phyloP scores from a whole-genome alignment of 2,797 vertebrate genomes.

The Sparidentex hasta region DNA sequence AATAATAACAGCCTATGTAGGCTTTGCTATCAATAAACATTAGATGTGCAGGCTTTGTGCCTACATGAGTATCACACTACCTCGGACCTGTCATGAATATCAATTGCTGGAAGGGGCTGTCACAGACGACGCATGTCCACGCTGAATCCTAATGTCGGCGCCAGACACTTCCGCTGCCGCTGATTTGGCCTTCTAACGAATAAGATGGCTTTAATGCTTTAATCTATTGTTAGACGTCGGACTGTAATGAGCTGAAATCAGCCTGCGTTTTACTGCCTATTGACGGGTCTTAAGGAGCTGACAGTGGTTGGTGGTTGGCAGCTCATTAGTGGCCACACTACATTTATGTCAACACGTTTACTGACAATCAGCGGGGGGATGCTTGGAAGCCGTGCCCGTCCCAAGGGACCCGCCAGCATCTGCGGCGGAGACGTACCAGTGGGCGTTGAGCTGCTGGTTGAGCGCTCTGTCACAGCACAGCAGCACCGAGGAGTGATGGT shows the following conservation, averaged over 20 bases:
- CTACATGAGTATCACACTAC: slow-evolving; percentile 73
- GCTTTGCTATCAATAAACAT: slow-evolving; percentile 83
- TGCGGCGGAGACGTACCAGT: slow-evolving; percentile 64
- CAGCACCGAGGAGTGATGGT: slow-evolving; percentile 40
- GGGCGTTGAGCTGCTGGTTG: slow-evolving; percentile 57
- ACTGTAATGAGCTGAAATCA: slow-evolving; percentile 65
- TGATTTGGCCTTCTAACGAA: slow-evolving; percentile 55
- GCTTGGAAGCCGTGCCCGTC: slow-evolving; percentile 63
- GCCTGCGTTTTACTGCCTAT: slow-evolving; percentile 43
- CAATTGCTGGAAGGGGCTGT: slow-evolving; percentile 63
- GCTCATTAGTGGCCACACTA: slow-evolving; percentile 81
- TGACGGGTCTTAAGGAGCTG: slow-evolving; percentile 75
- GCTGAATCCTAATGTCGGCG: slow-evolving; percentile 65
- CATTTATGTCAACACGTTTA: slow-evolving; percentile 80
- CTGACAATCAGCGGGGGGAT: slow-evolving; percentile 65
- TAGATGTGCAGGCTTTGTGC: slow-evolving; percentile 78
- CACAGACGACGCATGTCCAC: slow-evolving; percentile 69
- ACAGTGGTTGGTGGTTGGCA: slow-evolving; percentile 69
- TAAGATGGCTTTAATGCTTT: slow-evolving; percentile 50
- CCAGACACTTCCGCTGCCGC: slow-evolving; percentile 34
- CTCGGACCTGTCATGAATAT: slow-evolving; percentile 79
- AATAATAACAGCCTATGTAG: slow-evolving; percentile 81
- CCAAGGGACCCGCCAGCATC: slow-evolving; percentile 69
- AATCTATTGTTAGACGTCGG: slow-evolving; percentile 70
- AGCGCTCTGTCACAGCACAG: slow-evolving; percentile 31